Conservation (phyloP, 2,888 invertebrate genomes). For the Metacarcinus magister region DNA sequence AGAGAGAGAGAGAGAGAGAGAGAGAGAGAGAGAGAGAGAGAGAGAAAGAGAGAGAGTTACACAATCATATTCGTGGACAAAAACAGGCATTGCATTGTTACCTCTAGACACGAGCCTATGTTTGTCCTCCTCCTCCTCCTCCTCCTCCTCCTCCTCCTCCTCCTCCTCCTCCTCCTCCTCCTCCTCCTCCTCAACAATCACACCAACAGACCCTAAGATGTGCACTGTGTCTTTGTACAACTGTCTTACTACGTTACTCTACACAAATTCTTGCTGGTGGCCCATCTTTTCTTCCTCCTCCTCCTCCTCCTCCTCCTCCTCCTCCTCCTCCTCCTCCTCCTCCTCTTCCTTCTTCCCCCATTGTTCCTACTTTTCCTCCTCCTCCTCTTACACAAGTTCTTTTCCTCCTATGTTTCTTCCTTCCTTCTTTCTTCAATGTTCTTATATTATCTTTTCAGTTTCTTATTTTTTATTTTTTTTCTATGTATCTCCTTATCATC, state of each 20-base stretch:
- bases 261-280: not conserved
- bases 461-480: not conserved
- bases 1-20: slow-evolving; percentile 48
- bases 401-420: not conserved
- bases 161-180: slow-evolving; percentile 5
- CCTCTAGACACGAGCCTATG: not conserved
- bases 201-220: not conserved
- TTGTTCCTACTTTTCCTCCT: not conserved
- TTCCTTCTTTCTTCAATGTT: not conserved
- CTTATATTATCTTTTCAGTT: not conserved
- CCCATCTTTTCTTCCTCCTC: not conserved
- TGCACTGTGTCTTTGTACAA: not conserved
- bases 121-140: not conserved
- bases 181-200: not conserved
- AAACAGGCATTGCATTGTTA: slow-evolving; percentile 28
- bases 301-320: not conserved
- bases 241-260: not conserved
- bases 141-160: slow-evolving; percentile 20
- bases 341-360: not conserved
- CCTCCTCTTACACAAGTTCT: not conserved
- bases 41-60: not conserved
- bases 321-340: not conserved
- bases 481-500: not conserved
- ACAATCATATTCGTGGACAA: not conserved
- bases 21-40: not conserved